Evolutionary conservation across 1,140 invertebrate genomes (phyloP).

Genomic region (Caenorhabditis latens): DNA sequence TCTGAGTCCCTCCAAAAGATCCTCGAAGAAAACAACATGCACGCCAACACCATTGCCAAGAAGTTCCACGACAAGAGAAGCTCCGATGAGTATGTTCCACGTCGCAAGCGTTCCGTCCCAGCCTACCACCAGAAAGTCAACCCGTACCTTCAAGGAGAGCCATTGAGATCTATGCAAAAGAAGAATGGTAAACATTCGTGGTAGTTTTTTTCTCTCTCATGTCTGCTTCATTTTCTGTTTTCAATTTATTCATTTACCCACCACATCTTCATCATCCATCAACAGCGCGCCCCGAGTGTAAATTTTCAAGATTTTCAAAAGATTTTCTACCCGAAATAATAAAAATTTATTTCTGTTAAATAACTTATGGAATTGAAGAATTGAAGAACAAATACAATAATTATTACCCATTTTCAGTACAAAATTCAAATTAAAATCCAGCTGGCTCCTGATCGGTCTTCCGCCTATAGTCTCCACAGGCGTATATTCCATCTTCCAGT

Average conservation of each 20-base stretch:
- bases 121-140: constrained; percentile 59
- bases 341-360: constrained; percentile 20
- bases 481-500: constrained; percentile 75
- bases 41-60: constrained; percentile 84
- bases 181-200: constrained; percentile 77
- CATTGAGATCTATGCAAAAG: constrained; percentile 79
- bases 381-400: no score
- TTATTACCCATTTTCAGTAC: neutral
- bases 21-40: constrained; percentile 79
- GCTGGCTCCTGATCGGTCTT: constrained; percentile 75
- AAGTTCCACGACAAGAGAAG: constrained; percentile 84
- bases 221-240: neutral
- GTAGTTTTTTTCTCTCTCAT: constrained; percentile 32
- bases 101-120: constrained; percentile 74
- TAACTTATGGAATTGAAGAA: no score
- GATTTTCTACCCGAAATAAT: constrained; percentile 14
- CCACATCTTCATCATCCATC: neutral
- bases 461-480: constrained; percentile 75
- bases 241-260: neutral
- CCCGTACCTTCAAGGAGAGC: constrained; percentile 74
- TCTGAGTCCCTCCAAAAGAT: constrained; percentile 79
- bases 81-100: constrained; percentile 69
- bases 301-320: neutral
- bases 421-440: constrained; percentile 70
- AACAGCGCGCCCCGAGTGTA: neutral